Evolutionary conservation across 2,888 invertebrate species (phyloP), one percentile per base, ranked within the genome.

Genomic region (Chymomyza fuscimana): DNA sequence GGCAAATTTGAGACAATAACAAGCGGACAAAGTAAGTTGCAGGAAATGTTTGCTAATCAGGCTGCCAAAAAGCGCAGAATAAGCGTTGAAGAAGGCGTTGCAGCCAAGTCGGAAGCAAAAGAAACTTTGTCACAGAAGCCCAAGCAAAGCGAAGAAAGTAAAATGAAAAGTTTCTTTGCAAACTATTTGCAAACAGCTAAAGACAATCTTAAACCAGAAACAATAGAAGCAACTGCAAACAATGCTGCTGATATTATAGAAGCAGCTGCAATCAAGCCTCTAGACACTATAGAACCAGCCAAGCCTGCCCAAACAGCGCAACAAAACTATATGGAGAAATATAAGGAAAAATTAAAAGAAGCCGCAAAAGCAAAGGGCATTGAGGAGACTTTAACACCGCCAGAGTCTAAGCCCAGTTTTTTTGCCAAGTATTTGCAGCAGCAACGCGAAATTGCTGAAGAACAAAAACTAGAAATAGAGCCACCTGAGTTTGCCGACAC

Each of bases 1-100:
- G 94, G 95, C 0, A 96, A 96, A 90, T 97, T 97, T 91, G 94
- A 95, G 90, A 94, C 94, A 62, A 91, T 92, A 63, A 92, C 93
- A 10, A 90, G 69, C 67, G 93, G 93, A 73, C 93, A 92, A 7
- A 94, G 92, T 78, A 93, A 93, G 67, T 93, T 95, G 60, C 92
- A 93, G 58, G 93, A 93, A 69, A 94, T 94, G 91, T 95, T 95
- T 85, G 92, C 92, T 79, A 92, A 91, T 71, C 90, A 91, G 69
- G 81, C 79, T 9, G 82, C 87, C 10, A 86, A 88, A 86, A 88
- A 82, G 70, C 79, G 85, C 73, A 79, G 73, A 58, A 58, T 79
- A 5, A 86, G 87, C n/a, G 74, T n/a, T 0, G 84, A 85, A 16
- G 79, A 40, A 16, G 36, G 16, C 36, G n/a, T 16, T 0, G 4